Evolutionary conservation across 2,113 vertebrate genomes (phyloP), one percentile per base, ranked within the genome.

Genomic region (Lucifuga dentata): DNA sequence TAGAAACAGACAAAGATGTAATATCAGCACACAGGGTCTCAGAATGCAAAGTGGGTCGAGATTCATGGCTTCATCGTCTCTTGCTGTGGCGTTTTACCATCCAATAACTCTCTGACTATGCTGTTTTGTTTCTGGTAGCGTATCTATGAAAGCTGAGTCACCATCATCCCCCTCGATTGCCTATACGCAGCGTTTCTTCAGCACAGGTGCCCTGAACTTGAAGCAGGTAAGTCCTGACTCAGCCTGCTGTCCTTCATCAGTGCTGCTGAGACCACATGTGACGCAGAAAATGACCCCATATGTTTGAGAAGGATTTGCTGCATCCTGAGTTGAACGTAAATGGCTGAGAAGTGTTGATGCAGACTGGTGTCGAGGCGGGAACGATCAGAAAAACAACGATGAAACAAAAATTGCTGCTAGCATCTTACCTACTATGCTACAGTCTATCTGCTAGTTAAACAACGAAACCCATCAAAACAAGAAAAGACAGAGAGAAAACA

Each of bases 141-240:
- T 67, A 76, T 76, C 76, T 51, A 71, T 67, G 39, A 13, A 51
- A 44, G 72, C 4, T 36, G 67, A 76, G 78, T 61, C 21, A 59
- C 71, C 66, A 57, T 61, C 66, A 40, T 26, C 8, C 15, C 5
- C 29, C 70, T 39, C 41, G 65, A 66, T 80, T 66, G 65, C 35
- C 60, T 59, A 0, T 39, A 50, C 13, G 15, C 55, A 16, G 60
- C 43, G 5, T 16, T 38, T 21, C 29, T 21, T 35, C 61, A 48
- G 56, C 72, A 36, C 61, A 67, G 62, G 44, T 52, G 67, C 1
- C 32, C 53, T 0, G 39, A 16, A 36, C 43, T 15, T 72, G 67
- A 67, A 72, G 61, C 51, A 0, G 20, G 24, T 26, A 20, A 7
- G 39, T 74, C 53, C 65, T 44, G 70, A 75, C 48, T 80, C 77